A percentile compares a stretch with the other conserved stretches of the same genome.
Conservation (phyloP, 1,140 invertebrate species). For the Rhopalosiphum padi region DNA sequence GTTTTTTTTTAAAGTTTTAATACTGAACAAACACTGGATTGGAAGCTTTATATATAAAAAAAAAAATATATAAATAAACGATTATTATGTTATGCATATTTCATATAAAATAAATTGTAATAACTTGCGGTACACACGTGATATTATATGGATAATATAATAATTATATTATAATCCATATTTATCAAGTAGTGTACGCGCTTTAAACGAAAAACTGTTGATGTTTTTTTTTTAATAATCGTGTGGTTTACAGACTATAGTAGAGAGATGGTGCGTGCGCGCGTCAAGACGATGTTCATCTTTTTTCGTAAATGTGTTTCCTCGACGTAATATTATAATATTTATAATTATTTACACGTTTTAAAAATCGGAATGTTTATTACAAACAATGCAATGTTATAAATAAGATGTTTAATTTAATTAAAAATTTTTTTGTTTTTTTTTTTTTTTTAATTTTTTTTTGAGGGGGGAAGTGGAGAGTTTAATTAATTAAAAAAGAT, state of each 20-base stretch:
- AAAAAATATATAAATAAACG: background rate
- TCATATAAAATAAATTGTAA: slow-evolving; percentile 14
- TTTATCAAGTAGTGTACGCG: background rate
- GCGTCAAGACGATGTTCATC: background rate
- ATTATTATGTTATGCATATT: background rate
- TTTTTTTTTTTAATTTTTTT: slow-evolving; percentile 32
- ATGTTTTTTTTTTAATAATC: background rate
- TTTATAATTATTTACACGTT: slow-evolving; percentile 21
- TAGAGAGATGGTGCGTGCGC: background rate
- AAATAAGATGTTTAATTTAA: slow-evolving; percentile 2
- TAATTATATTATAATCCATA: slow-evolving; percentile 13
- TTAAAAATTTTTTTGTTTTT: background rate
- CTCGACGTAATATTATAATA: background rate
- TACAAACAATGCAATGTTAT: slow-evolving; percentile 53
- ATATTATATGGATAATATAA: background rate
- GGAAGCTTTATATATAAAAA: slow-evolving; percentile 1
- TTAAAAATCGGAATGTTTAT: slow-evolving; percentile 52
- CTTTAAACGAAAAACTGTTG: background rate
- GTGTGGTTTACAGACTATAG: background rate
- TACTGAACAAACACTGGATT: background rate
- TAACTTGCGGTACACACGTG: background rate
- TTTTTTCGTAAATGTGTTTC: background rate
- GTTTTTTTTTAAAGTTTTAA: background rate
- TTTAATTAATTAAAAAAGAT: background rate
- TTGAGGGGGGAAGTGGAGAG: background rate